Conservation (phyloP, 2,113 vertebrate species). For the Connochaetes taurinus region DNA sequence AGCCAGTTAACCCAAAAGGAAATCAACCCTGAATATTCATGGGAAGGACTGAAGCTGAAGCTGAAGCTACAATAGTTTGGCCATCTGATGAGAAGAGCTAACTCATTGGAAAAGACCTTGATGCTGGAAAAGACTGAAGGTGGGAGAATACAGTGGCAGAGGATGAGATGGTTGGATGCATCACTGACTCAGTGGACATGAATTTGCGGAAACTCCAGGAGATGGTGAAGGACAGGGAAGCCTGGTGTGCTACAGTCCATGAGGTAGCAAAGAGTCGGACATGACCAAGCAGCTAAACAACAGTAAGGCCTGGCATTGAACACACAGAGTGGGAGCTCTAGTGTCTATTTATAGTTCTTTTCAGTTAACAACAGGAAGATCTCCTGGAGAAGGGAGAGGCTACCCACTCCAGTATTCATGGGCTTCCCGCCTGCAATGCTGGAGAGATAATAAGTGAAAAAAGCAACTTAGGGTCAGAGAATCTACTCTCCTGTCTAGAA, state of each 20-base stretch:
- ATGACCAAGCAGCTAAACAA: background rate
- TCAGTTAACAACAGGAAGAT: background rate
- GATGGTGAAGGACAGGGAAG: background rate
- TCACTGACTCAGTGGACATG: background rate
- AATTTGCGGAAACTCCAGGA: background rate
- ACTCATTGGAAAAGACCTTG: background rate
- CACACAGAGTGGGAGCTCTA: background rate
- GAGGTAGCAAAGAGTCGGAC: background rate
- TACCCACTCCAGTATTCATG: background rate
- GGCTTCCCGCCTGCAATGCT: background rate
- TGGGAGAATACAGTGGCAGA: background rate
- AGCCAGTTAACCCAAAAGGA: background rate
- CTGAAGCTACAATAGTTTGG: background rate
- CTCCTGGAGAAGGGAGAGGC: background rate
- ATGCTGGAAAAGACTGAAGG: background rate
- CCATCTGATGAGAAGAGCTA: background rate
- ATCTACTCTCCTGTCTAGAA: background rate
- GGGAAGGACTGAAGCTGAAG: background rate
- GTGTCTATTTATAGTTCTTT: background rate
- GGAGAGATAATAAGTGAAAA: background rate
- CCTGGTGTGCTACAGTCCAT: background rate
- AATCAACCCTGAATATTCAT: background rate
- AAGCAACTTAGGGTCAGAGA: background rate
- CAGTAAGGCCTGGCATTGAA: background rate
- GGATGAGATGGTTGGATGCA: background rate